Evolutionary conservation across 1,140 invertebrate genomes (phyloP), one percentile per base, ranked within the genome.

Genomic region (Musca vetustissima): DNA sequence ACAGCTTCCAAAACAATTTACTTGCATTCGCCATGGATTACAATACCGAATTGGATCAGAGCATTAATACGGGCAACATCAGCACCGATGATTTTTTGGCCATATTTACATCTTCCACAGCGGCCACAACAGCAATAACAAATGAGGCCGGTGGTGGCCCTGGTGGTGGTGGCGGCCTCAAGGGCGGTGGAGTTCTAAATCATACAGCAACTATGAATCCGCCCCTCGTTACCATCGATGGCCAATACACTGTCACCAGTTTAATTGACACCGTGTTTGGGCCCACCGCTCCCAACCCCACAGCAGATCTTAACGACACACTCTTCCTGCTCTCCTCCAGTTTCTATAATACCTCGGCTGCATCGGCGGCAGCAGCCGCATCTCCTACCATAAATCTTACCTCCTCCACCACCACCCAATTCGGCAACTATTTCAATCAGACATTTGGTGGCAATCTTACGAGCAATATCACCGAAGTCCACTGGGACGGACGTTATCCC

Each of bases 401-500:
- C 57, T 57, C 53, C 53, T 72, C 73, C 22, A 75, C 75, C 6
- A 43, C 36, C 4, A 43, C 36, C 6, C 36, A 43, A 13, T 52
- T 50, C 28, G 50, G 50, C 68, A 69, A 65, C 22, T 66, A 66
- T 22, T 48, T 22, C 36, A 70, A 70, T 67, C 64, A 70, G 48
- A 61, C 64, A 17, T 66, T 67, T 25, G n/a, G 2, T n/a, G 15
- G 15, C 17, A 15, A 64, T 25, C 4, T 47, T 14, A 21, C 47
- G 15, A 36, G 76, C 69, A 79, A 79, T 71, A 70, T 75, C 14
- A 80, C 79, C 9, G 79, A 80, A 47, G 32, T 80, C 50, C 77
- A 76, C 43, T 77, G 86, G 72, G 85, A 87, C 57, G 85, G 85
- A 17, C 84, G 84, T 71, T 96, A 95, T 78, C 94, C 94, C 0